These are phyloP conservation scores for Caenorhabditis doughertyi DNA, from an alignment of 2,888 invertebrate genomes.

Conservation along the genomic window DNA sequence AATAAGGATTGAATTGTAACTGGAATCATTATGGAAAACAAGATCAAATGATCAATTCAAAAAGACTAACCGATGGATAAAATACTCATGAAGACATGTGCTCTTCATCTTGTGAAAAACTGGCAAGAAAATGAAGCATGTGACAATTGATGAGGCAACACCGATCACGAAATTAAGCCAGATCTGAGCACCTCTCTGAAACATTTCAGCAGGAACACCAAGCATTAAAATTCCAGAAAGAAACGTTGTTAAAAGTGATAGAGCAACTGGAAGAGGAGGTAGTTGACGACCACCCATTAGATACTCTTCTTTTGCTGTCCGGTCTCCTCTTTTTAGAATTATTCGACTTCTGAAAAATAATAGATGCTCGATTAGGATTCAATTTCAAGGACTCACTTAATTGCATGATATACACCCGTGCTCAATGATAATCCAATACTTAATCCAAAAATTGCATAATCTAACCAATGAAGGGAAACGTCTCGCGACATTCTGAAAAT, in stretches of 20 bases:
- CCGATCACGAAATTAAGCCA: slow-evolving; percentile 79
- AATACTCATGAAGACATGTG: slow-evolving; percentile 79
- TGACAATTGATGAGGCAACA: slow-evolving; percentile 73
- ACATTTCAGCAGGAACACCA: slow-evolving; percentile 79
- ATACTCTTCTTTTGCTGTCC: slow-evolving; percentile 77
- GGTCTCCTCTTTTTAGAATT: slow-evolving; percentile 57
- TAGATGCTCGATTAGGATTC: neutral
- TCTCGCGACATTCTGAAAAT: slow-evolving; percentile 45
- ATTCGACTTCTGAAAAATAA: slow-evolving; percentile 64
- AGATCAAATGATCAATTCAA: neutral
- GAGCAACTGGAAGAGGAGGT: slow-evolving; percentile 76
- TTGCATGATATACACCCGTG: slow-evolving; percentile 78
- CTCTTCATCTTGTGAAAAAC: slow-evolving; percentile 79
- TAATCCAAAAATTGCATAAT: slow-evolving; percentile 74
- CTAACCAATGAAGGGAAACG: slow-evolving; percentile 67
- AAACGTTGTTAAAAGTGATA: slow-evolving; percentile 77
- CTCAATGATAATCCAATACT: slow-evolving; percentile 75
- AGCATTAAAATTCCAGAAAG: slow-evolving; percentile 80
- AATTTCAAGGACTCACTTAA: slow-evolving; percentile 73
- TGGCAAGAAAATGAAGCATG: slow-evolving; percentile 76
- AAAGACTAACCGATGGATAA: slow-evolving; percentile 72
- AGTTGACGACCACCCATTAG: slow-evolving; percentile 79
- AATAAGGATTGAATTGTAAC: slow-evolving; percentile 75
- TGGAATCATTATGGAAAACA: slow-evolving; percentile 47
- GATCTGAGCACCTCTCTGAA: slow-evolving; percentile 77